Percentiles rank a stretch among this genome's conserved stretches.
Evolutionary conservation across 2,797 vertebrate genomes (phyloP).

Genomic region (Cynodonichthys magdalenae): DNA sequence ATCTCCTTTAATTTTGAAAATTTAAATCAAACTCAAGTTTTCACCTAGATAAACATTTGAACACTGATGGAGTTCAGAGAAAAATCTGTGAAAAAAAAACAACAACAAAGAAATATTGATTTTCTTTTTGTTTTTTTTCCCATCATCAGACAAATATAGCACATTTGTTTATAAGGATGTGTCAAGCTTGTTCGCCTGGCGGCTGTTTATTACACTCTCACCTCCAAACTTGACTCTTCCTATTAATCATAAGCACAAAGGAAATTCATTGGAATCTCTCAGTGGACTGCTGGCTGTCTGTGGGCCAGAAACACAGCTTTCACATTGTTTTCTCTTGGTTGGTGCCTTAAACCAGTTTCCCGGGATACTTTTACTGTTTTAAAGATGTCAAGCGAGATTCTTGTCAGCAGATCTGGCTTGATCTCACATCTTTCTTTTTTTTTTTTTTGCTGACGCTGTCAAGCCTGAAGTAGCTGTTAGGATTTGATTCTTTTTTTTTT

Average conservation of each 20-base stretch:
- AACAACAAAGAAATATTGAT: not conserved
- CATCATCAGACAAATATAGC: constrained; percentile 36
- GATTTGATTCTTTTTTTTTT: constrained; percentile 28
- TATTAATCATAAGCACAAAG: constrained; percentile 31
- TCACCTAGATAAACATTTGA: constrained; percentile 25
- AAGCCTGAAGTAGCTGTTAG: constrained; percentile 17
- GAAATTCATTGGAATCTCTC: constrained; percentile 18
- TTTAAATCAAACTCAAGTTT: constrained; percentile 6
- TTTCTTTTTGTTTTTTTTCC: constrained; percentile 4
- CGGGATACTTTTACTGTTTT: constrained; percentile 2
- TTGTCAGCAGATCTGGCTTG: constrained; percentile 18
- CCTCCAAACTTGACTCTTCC: constrained; percentile 29
- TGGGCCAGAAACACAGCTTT: constrained; percentile 16
- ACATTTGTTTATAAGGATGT: constrained; percentile 38
- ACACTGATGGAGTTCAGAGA: constrained; percentile 13
- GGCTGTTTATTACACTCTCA: constrained; percentile 33
- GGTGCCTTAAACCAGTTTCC: constrained; percentile 4
- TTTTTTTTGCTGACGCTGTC: constrained; percentile 21
- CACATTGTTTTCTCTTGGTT: not conserved
- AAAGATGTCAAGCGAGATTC: constrained; percentile 21
- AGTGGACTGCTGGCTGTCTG: constrained; percentile 19
- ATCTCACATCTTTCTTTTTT: constrained; percentile 24
- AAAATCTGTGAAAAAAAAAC: constrained; percentile 10
- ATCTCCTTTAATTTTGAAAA: constrained; percentile 9
- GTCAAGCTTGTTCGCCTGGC: constrained; percentile 39